Evolutionary conservation across 2,888 invertebrate species (phyloP), one percentile per base, ranked within the genome.

Genomic region (Drosophila lutescens): DNA sequence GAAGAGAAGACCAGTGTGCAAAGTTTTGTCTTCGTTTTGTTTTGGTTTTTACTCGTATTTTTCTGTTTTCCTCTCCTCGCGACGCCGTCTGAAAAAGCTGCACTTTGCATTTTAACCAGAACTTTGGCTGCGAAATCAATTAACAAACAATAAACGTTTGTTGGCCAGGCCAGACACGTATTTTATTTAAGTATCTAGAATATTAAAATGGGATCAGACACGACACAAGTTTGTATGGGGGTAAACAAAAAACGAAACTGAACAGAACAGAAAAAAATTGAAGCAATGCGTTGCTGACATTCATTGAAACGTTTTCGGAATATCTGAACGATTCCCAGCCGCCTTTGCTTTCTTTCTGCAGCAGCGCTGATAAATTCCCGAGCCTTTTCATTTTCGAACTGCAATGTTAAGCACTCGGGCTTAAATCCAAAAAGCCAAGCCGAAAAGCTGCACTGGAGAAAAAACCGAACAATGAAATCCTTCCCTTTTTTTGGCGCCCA

Each of bases 191-290:
- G 91, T 91, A 91, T 91, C 91, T 91, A 91, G 91, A 91, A 91
- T 91, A 91, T 91, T 91, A 91, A 91, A 91, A 91, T 91, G 91
- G 91, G 91, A 91, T 91, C 91, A 91, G 89, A 83, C 80, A 76
- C 86, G 79, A 82, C 79, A 62, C 55, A 54, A 51, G 53, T 38
- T n/a, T 23, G 47, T 43, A 17, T 17, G 30, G 17, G 58, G 34
- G 60, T 50, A 30, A 50, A 34, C n/a, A 44, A 30, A 40, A 30
- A 7, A 17, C 36, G 20, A 34, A 34, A 20, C 34, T 30, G 40
- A 54, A 43, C 41, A 13, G 59, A 70, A 56, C 38, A 58, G 76
- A 81, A 85, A 83, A 86, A 86, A 86, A 80, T 76, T 89, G 79
- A 83, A 80, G 81, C 80, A 83, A 69, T 78, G 88, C 84, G 79